Base-by-base conservation (phyloP, 2,888 invertebrate genomes). In the Cylloceria caligata region DNA sequence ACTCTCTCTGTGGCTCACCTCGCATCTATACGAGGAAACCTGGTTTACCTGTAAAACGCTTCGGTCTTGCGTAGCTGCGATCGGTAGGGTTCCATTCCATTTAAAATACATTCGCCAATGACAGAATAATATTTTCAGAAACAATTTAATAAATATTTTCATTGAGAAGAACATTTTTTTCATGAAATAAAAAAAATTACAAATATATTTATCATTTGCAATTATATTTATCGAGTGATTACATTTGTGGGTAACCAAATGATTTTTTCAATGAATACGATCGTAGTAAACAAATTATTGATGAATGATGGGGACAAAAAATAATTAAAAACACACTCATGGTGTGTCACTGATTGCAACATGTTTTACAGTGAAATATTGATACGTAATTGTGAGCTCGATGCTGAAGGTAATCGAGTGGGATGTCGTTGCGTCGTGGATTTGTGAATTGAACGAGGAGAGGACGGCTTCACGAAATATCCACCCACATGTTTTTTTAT, bases 401-500 rank as follows among this genome's bases (percentile, higher is more conserved):
- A 64, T 47, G 11, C n/a, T 3, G 42, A 34, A 55, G 52, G 67
- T 47, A 42, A 64, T 3, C 69, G 57, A 49, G 80, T 75, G 80
- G 75, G 80, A 55, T 36, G 74, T 39, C 62, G 47, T 76, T 76
- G 71, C 52, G 75, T 72, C 49, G 49, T 65, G 47, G 42, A 67
- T 71, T 75, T 39, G 24, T 21, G 24, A 47, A n/a, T 16, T 7
- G 9, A 2, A 16, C 13, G 34, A 34, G 16, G 42, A 36, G 45
- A 45, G 16, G 57, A 60, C n/a, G 65, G 36, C 9, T 42, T 52
- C 76, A 80, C 80, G 69, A 80, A 82, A 84, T 65, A 55, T 75
- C 78, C 57, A 65, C 84, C 84, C 78, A 84, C 84, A 60, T 65
- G 68, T 34, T 16, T 27, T 42, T 21, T 74, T n/a, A n/a, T 80